Percentiles rank a stretch among this genome's conserved stretches.
Evolutionary conservation across 1,140 invertebrate species (phyloP).

Genomic region (Trinorchestia longiramus): DNA sequence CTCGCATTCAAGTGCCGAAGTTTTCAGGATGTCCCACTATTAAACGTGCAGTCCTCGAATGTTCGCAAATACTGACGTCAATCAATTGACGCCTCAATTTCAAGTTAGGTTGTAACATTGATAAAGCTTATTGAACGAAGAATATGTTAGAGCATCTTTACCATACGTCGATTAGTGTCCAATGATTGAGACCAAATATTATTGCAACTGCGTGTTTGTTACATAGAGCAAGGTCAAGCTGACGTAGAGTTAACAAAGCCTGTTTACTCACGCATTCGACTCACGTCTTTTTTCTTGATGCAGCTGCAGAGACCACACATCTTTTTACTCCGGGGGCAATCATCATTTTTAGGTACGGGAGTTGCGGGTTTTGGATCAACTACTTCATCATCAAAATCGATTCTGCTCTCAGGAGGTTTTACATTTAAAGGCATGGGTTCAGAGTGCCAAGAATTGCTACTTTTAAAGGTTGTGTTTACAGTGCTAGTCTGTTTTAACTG

Average conservation of each 20-base stretch:
- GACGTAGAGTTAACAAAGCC: neutral
- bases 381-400: neutral
- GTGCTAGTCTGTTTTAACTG: neutral
- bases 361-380: neutral
- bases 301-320: neutral
- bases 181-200: neutral
- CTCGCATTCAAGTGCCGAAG: neutral
- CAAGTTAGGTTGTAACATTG: neutral
- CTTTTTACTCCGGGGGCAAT: neutral
- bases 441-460: neutral
- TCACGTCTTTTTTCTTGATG: neutral
- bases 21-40: neutral
- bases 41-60: neutral
- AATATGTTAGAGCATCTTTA: neutral
- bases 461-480: neutral
- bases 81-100: neutral
- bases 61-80: neutral
- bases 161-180: neutral
- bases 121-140: neutral
- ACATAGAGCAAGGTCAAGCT: neutral
- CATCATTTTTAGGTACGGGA: neutral
- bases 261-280: neutral
- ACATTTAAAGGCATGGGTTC: neutral
- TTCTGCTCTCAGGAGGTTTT: neutral
- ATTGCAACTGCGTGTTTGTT: neutral